phyloP scores from a whole-genome alignment of 2,113 vertebrate species.

The Podarcis raffonei region DNA sequence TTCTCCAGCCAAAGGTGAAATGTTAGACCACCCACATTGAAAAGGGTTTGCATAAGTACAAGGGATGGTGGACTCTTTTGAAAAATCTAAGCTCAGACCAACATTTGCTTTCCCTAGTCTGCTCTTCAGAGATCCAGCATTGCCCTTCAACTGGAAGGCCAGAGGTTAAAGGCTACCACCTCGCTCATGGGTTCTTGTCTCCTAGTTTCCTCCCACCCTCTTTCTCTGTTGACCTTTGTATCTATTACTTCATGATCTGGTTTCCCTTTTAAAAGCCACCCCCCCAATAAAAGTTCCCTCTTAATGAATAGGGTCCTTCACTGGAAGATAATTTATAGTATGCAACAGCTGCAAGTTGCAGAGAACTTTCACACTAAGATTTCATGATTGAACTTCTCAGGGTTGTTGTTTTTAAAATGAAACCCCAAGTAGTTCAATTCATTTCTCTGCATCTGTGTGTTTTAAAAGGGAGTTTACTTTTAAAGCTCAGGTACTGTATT shows the following conservation, averaged over 20 bases:
- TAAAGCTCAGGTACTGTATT: background rate
- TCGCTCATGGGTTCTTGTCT: background rate
- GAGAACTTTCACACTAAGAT: background rate
- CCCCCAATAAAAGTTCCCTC: background rate
- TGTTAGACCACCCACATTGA: background rate
- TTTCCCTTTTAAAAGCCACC: background rate
- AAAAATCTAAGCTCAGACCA: background rate
- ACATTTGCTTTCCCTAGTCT: background rate
- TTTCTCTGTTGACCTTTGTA: conserved; percentile 43
- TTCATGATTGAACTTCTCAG: background rate
- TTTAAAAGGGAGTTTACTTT: background rate
- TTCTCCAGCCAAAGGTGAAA: conserved; percentile 35
- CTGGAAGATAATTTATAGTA: conserved; percentile 8
- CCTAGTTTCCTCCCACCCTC: background rate
- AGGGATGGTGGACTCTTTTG: background rate
- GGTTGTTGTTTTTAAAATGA: background rate
- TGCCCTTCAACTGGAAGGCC: background rate
- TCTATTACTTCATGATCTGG: background rate
- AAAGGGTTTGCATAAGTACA: conserved; percentile 41
- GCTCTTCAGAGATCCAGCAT: background rate
- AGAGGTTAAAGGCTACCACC: conserved; percentile 48
- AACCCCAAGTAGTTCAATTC: background rate
- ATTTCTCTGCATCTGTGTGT: background rate
- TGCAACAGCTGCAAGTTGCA: conserved; percentile 1
- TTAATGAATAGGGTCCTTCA: background rate